Conservation (phyloP, 2,888 invertebrate species). For the Drepana falcataria region DNA sequence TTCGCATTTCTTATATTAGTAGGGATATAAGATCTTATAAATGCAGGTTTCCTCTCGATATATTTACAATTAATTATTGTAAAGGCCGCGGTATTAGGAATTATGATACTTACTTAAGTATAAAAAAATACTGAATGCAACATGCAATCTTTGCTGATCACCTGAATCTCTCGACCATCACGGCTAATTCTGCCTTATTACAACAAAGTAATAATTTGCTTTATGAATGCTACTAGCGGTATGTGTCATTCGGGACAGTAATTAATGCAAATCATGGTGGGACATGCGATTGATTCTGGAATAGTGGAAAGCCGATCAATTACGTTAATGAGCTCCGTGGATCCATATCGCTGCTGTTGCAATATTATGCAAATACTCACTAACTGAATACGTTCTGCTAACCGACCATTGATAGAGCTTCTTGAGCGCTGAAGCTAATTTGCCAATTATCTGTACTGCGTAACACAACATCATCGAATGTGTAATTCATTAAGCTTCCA, state of each 20-base stretch:
- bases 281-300: slow-evolving; percentile 67
- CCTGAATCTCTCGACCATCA: too few species aligned
- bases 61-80: too few species aligned
- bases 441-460: too few species aligned
- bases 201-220: slow-evolving; percentile 66
- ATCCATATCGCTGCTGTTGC: slow-evolving; percentile 69
- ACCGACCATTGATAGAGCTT: slow-evolving; percentile 28
- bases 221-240: slow-evolving; percentile 46
- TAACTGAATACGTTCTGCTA: slow-evolving; percentile 38
- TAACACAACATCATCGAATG: too few species aligned
- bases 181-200: slow-evolving; percentile 19
- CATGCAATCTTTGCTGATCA: too few species aligned
- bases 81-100: too few species aligned
- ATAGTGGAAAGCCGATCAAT: slow-evolving; percentile 74
- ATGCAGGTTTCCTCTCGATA: too few species aligned
- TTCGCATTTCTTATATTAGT: too few species aligned
- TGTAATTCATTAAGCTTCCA: not conserved
- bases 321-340: slow-evolving; percentile 72
- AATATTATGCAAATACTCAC: slow-evolving; percentile 67
- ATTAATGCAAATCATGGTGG: slow-evolving; percentile 76
- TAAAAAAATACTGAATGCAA: too few species aligned
- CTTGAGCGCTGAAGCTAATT: not conserved
- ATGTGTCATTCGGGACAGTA: slow-evolving; percentile 67
- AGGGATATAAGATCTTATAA: too few species aligned
- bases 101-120: too few species aligned